Evolutionary conservation across 2,888 invertebrate genomes (phyloP), one percentile per base, ranked within the genome.

Genomic region (Cheilosia soror): DNA sequence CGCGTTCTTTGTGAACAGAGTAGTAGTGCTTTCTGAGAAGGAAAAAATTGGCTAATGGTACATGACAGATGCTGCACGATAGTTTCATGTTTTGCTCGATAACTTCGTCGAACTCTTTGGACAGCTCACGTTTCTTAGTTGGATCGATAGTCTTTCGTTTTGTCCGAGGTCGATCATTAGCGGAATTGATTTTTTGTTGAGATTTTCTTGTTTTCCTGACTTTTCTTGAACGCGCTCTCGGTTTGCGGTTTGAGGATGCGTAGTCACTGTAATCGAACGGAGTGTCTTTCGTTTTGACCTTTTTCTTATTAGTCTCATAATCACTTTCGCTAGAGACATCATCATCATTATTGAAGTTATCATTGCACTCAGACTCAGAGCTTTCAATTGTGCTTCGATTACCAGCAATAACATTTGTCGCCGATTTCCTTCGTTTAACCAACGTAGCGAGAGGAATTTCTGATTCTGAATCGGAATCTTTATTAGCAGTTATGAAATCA

Each of bases 161-260:
- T 6, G 29, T 20, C 1, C 51, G 72, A 11, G 90, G 78, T 90
- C 91, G 7, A 87, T 89, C 15, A 88, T 2, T 90, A 90, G 7
- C 88, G 88, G 7, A 87, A 86, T 37, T 90, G 88, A 65, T 4
- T 15, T 57, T 69, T 55, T 7, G 6, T 37, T 29, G 13, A 7
- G 0, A 25, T 6, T 33, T 58, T 69, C 1, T 51, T 5, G 27
- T n/a, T 13, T 5, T 4, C 20, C 15, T 27, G 0, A 11, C 11
- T 15, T 29, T 44, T 42, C 9, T 27, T 13, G 15, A 40, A 11
- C 15, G 11, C 6, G 27, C 15, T 2, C 6, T 53, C 6, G 15
- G 6, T 40, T 40, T 53, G 7, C 20, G 20, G 20, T 20, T 20
- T 20, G 37, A 5, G 3, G 15, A 0, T n/a, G n/a, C 13, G 7